These are phyloP conservation scores for Smithornis capensis DNA, from an alignment of 2,113 vertebrate species.

Conservation along the genomic window DNA sequence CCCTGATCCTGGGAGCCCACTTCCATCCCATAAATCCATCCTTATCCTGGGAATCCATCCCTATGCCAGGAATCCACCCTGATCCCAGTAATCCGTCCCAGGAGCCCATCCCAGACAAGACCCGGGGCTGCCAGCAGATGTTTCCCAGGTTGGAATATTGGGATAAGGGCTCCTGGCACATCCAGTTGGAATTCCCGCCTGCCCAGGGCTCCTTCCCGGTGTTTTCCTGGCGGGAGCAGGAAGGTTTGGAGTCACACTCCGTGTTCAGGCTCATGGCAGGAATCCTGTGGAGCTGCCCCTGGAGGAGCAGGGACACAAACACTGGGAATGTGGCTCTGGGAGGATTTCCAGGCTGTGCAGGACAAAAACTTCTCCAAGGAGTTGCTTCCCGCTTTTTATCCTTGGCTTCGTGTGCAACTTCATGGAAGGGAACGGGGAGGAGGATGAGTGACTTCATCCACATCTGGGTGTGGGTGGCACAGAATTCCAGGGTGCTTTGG, in stretches of 20 bases:
- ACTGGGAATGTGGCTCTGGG: background rate
- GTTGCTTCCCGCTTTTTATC: background rate
- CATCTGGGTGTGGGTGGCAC: background rate
- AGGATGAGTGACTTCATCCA: accelerated
- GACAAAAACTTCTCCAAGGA: background rate
- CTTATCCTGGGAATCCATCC: too few species aligned
- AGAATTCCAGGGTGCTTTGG: too few species aligned
- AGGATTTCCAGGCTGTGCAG: background rate
- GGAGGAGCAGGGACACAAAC: background rate
- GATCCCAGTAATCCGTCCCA: too few species aligned
- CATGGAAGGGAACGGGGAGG: background rate
- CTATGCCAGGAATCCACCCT: too few species aligned
- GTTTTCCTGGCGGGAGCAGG: background rate
- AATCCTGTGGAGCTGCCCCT: background rate
- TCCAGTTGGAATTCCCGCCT: background rate
- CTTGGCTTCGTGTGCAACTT: background rate
- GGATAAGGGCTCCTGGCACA: background rate
- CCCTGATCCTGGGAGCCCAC: too few species aligned
- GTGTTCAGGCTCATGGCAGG: background rate
- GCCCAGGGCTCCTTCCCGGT: background rate
- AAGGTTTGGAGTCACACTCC: background rate
- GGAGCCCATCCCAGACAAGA: too few species aligned
- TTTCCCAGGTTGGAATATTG: too few species aligned
- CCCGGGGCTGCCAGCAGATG: background rate
- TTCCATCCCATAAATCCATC: background rate